Conservation (phyloP, 2,797 vertebrate species). For the Diplodus puntazzo region DNA sequence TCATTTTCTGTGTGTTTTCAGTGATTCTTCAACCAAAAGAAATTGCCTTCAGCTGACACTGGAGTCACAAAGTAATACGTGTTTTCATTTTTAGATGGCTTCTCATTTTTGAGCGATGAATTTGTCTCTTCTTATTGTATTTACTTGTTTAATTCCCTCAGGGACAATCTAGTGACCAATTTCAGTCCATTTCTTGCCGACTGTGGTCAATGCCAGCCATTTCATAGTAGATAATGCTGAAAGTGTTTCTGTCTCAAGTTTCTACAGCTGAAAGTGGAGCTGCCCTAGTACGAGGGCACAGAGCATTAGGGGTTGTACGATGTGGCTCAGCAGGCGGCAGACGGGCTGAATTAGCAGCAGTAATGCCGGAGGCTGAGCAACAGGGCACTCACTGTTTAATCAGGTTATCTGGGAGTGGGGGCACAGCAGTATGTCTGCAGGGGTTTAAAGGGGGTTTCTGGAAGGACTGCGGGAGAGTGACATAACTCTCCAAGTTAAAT, state of each 20-base stretch:
- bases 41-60: constrained; percentile 12
- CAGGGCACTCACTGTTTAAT: constrained; percentile 70
- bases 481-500: constrained; percentile 44
- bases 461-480: constrained; percentile 56
- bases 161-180: constrained; percentile 12
- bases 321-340: constrained; percentile 47
- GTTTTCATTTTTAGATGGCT: constrained; percentile 11
- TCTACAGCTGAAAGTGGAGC: constrained; percentile 51
- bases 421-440: constrained; percentile 43
- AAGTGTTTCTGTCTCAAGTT: constrained; percentile 27
- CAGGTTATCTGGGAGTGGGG: constrained; percentile 69
- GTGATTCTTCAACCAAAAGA: neutral
- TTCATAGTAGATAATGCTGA: constrained; percentile 4
- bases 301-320: constrained; percentile 67
- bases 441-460: constrained; percentile 41
- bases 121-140: constrained; percentile 22
- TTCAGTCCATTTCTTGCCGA: constrained; percentile 24
- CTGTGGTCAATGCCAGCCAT: constrained; percentile 36
- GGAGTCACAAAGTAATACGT: constrained; percentile 4
- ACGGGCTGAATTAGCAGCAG: constrained; percentile 71
- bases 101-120: constrained; percentile 2
- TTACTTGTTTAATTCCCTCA: constrained; percentile 16
- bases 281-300: constrained; percentile 48
- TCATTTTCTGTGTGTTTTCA: neutral
- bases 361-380: constrained; percentile 64